Evolutionary conservation across 2,113 vertebrate species (phyloP).

Genomic region (Myiozetetes cayanensis): DNA sequence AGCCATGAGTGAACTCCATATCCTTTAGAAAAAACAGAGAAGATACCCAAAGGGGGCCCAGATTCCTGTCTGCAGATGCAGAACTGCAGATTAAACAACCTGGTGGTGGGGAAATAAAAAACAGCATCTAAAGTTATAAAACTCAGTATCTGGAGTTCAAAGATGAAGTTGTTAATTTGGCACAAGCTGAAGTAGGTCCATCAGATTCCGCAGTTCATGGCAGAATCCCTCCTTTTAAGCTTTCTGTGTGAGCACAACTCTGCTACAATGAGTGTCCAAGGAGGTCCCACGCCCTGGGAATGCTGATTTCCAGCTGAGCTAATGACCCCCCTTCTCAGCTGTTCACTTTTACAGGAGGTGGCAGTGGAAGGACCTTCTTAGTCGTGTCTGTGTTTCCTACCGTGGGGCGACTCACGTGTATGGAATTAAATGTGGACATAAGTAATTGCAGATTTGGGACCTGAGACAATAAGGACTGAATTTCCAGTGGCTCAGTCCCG

Average conservation of each 20-base stretch:
- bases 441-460: slow-evolving; percentile 41
- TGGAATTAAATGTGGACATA: background rate
- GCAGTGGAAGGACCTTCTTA: background rate
- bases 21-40: background rate
- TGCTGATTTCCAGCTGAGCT: background rate
- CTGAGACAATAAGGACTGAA: background rate
- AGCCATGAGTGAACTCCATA: rapidly evolving
- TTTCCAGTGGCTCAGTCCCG: background rate
- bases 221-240: background rate
- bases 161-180: background rate
- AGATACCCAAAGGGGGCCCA: background rate
- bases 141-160: background rate
- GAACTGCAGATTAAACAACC: background rate
- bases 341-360: background rate
- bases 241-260: background rate
- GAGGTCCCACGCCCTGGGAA: background rate
- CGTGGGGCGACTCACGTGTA: background rate
- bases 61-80: rapidly evolving
- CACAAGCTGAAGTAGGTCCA: background rate
- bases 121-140: background rate
- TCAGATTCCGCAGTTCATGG: background rate
- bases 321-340: background rate
- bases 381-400: background rate
- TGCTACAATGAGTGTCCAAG: rapidly evolving
- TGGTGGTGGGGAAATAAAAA: background rate